phyloP scores from a whole-genome alignment of 2,888 invertebrate species.

The Tenthredo livida region DNA sequence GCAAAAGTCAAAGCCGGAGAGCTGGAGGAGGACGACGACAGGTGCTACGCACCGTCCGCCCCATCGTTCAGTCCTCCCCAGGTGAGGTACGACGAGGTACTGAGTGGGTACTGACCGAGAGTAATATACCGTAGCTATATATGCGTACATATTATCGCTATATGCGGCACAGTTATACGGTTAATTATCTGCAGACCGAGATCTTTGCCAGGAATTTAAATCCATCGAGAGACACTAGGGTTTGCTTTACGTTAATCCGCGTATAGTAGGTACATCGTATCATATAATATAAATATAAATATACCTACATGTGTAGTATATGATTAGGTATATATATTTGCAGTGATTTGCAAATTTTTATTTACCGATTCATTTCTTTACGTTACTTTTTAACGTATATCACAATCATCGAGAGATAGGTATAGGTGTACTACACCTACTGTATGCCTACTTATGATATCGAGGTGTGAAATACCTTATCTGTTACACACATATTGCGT shows the following conservation, averaged over 20 bases:
- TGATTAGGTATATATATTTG: too few species aligned
- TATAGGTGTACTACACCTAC: not conserved
- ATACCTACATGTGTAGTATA: not conserved
- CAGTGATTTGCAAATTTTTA: not conserved
- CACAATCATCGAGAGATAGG: too few species aligned
- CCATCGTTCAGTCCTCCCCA: constrained; percentile 43
- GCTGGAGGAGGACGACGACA: constrained; percentile 18
- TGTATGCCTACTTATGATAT: not conserved
- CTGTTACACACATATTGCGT: not conserved
- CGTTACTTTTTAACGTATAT: too few species aligned
- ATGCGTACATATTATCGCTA: not conserved
- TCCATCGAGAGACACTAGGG: not conserved
- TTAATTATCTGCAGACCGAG: not conserved
- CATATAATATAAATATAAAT: not conserved
- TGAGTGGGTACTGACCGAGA: constrained; percentile 36
- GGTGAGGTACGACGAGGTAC: constrained; percentile 41
- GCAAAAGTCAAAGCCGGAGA: not conserved
- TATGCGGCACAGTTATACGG: constrained; percentile 18
- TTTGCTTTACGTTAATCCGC: not conserved
- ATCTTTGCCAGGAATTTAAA: not conserved
- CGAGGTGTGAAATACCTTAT: not conserved
- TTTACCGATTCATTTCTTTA: too few species aligned
- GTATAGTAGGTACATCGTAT: not conserved
- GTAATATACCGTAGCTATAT: not conserved
- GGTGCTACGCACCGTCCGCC: not conserved